These are phyloP conservation scores for Oscheius sp. DNA, from an alignment of 2,888 invertebrate species.

Conservation along the genomic window DNA sequence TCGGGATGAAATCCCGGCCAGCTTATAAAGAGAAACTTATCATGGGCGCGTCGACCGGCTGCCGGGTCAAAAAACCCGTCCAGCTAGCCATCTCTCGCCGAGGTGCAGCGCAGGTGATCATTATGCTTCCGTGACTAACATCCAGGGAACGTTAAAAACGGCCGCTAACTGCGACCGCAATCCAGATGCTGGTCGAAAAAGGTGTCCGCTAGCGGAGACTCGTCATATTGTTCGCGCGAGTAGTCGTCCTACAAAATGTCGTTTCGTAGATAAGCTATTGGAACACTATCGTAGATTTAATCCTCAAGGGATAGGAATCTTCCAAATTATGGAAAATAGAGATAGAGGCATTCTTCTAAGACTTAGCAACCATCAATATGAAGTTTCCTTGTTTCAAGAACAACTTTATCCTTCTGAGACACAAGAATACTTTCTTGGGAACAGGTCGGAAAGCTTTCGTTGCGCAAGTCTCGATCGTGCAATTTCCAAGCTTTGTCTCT, in stretches of 20 bases:
- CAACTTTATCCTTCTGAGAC: too few species aligned
- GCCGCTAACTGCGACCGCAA: slow-evolving; percentile 19
- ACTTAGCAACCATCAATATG: too few species aligned
- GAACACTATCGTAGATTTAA: too few species aligned
- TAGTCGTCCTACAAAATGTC: background rate
- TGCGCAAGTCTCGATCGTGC: too few species aligned
- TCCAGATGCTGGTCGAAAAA: background rate
- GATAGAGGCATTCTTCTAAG: too few species aligned
- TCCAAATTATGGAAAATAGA: too few species aligned
- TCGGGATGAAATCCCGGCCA: slow-evolving; percentile 29
- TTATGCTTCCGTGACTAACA: slow-evolving; percentile 29
- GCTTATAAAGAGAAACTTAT: slow-evolving; percentile 31
- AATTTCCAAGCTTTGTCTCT: too few species aligned
- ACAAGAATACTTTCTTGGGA: too few species aligned
- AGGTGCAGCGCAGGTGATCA: slow-evolving; percentile 29
- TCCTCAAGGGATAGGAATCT: too few species aligned
- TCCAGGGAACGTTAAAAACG: slow-evolving; percentile 18
- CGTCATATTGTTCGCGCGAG: background rate
- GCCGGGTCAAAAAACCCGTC: slow-evolving; percentile 30
- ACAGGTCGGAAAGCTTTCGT: too few species aligned
- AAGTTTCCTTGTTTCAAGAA: too few species aligned
- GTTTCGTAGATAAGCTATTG: slow-evolving; percentile 1
- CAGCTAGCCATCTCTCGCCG: slow-evolving; percentile 10
- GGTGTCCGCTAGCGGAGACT: slow-evolving; percentile 8
- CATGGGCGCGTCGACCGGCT: slow-evolving; percentile 29